Evolutionary conservation across 2,113 vertebrate genomes (phyloP), one percentile per base, ranked within the genome.

Genomic region (Siphamia tubifer): DNA sequence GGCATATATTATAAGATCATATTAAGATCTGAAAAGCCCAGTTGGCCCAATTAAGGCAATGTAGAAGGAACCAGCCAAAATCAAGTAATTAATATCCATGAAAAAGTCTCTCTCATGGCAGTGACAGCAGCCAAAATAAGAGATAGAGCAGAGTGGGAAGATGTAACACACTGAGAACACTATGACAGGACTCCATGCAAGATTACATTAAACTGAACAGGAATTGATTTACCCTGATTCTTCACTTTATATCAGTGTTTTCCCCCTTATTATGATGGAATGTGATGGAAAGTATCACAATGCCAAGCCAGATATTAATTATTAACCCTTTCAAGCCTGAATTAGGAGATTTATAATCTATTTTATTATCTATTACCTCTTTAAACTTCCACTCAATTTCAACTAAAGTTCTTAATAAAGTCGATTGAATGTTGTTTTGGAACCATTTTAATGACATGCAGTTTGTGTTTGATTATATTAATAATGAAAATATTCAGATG

Each of bases 11-110:
- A 68, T 40, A 54, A 68, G 13, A 54, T 65, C 42, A 47, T 56
- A 77, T 74, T 53, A 74, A 68, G 44, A 49, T 35, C 63, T 69
- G 32, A 63, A 83, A 83, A 77, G 38, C 54, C 77, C 74, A 74
- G 48, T 67, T 71, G 61, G 68, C 51, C 66, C 44, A 74, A 77
- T 82, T 81, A 66, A 68, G 74, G 52, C 35, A 61, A 47, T 40
- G 49, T 15, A 70, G 19, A 23, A 27, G 2, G 45, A 48, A 51
- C 17, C 28, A 77, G 60, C 68, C 60, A 81, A 54, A 52, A 40
- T 69, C 11, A 44, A 55, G 48, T 65, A 63, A 73, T 75, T 74
- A 77, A 48, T 48, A 67, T 11, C 13, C 19, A 31, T 57, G 19
- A 57, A 55, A 68, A 42, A 45, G 27, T 19, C 8, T 36, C 48